Evolutionary conservation across 2,888 invertebrate species (phyloP).

Genomic region (Alsophila aescularia): DNA sequence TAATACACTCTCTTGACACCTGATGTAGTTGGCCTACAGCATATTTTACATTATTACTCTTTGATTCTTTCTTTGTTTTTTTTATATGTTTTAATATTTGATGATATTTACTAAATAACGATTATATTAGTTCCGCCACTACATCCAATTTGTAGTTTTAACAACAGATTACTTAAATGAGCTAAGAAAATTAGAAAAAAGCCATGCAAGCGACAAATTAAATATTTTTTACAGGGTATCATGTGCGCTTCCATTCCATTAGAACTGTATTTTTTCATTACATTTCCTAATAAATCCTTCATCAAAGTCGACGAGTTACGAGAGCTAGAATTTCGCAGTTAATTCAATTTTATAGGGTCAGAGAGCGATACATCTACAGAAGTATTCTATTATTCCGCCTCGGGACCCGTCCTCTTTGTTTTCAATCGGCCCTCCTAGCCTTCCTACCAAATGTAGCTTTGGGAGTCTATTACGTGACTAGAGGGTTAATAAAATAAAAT

Average conservation of each 20-base stretch:
- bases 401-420: slow-evolving; percentile 45
- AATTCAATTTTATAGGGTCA: slow-evolving; percentile 66
- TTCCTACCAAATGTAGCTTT: slow-evolving; percentile 34
- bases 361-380: slow-evolving; percentile 56
- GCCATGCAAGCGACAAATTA: too few relatives aligned
- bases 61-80: too few relatives aligned
- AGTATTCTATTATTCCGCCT: slow-evolving; percentile 53
- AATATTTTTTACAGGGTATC: too few relatives aligned
- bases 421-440: slow-evolving; percentile 43
- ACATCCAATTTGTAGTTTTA: too few relatives aligned
- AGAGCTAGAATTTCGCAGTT: slow-evolving; percentile 44
- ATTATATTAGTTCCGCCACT: too few relatives aligned
- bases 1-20: too few relatives aligned
- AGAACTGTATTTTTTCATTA: slow-evolving; percentile 9
- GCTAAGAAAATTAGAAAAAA: too few relatives aligned
- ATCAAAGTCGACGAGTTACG: slow-evolving; percentile 47
- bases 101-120: too few relatives aligned
- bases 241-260: not conserved
- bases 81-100: too few relatives aligned
- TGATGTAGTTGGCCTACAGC: too few relatives aligned
- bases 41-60: too few relatives aligned
- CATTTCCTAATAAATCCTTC: slow-evolving; percentile 9
- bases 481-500: slow-evolving; percentile 23
- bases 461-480: slow-evolving; percentile 35
- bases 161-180: too few relatives aligned